These are phyloP conservation scores for Tragelaphus eurycerus DNA, from an alignment of 2,797 vertebrate genomes.

Conservation along the genomic window DNA sequence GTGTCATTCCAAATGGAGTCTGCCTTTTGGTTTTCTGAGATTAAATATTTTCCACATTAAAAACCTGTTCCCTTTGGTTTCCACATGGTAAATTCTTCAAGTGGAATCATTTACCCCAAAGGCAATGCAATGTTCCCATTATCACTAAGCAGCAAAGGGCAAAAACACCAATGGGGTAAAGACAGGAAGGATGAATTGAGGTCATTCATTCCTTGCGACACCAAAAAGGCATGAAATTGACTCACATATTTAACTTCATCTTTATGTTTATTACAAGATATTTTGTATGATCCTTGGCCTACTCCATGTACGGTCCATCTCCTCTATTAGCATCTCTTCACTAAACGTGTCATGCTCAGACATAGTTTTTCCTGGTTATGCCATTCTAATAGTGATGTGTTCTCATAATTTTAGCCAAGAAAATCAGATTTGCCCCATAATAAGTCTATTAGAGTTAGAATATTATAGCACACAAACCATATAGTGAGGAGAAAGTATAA, in stretches of 20 bases:
- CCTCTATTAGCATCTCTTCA: background rate
- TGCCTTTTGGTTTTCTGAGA: slow-evolving; percentile 39
- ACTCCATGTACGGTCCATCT: background rate
- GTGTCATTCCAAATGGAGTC: slow-evolving; percentile 18
- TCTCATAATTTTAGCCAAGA: background rate
- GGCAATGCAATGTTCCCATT: slow-evolving; percentile 30
- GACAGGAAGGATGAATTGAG: slow-evolving; percentile 26
- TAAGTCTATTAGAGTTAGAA: background rate
- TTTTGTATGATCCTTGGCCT: background rate
- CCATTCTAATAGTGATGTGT: background rate
- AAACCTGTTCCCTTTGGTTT: slow-evolving; percentile 55
- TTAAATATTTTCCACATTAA: slow-evolving; percentile 53
- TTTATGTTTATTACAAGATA: background rate
- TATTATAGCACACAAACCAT: background rate
- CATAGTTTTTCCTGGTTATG: background rate
- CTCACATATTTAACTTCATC: background rate
- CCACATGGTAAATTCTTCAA: slow-evolving; percentile 46
- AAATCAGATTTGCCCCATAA: background rate
- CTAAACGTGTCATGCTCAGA: background rate
- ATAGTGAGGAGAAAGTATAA: background rate
- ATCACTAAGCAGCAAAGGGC: slow-evolving; percentile 25
- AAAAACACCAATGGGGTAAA: background rate
- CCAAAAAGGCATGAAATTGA: background rate
- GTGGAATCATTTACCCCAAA: slow-evolving; percentile 65
- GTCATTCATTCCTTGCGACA: background rate